A percentile compares a stretch with the other conserved stretches of the same genome.
Conservation (phyloP, 2,113 vertebrate species). For the Amia ocellicauda region DNA sequence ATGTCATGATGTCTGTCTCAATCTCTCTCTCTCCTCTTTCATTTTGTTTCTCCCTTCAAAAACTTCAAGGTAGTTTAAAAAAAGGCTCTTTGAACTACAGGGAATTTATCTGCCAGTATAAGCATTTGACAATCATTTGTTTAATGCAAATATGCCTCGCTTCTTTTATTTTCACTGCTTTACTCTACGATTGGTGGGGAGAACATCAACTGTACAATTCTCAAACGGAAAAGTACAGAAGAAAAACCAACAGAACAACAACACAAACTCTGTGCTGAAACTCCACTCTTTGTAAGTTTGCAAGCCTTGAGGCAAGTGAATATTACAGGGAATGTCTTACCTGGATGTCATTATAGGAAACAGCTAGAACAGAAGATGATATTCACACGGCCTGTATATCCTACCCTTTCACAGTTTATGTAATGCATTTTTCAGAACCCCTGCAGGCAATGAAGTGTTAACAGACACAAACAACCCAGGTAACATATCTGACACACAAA, state of each 20-base stretch:
- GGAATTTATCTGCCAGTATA: not conserved
- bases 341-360: slow-evolving; percentile 1
- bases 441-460: slow-evolving; percentile 1
- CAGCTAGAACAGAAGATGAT: slow-evolving; percentile 3
- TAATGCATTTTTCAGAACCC: slow-evolving; percentile 10
- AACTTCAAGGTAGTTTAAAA: not conserved
- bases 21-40: not conserved
- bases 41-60: not conserved
- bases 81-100: not conserved
- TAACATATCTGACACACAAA: too few relatives aligned
- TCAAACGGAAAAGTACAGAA: slow-evolving; percentile 13
- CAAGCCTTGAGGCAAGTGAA: slow-evolving; percentile 1
- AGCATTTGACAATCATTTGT: too few relatives aligned
- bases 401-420: slow-evolving; percentile 9
- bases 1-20: not conserved
- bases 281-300: not conserved
- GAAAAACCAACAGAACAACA: not conserved
- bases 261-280: not conserved
- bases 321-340: slow-evolving; percentile 5
- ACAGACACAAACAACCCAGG: too few relatives aligned
- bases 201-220: slow-evolving; percentile 1
- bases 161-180: not conserved
- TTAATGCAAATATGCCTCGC: not conserved
- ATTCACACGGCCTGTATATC: not conserved
- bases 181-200: not conserved